These are phyloP conservation scores for Ailurus styani DNA, from an alignment of 2,113 vertebrate genomes.

Conservation along the genomic window DNA sequence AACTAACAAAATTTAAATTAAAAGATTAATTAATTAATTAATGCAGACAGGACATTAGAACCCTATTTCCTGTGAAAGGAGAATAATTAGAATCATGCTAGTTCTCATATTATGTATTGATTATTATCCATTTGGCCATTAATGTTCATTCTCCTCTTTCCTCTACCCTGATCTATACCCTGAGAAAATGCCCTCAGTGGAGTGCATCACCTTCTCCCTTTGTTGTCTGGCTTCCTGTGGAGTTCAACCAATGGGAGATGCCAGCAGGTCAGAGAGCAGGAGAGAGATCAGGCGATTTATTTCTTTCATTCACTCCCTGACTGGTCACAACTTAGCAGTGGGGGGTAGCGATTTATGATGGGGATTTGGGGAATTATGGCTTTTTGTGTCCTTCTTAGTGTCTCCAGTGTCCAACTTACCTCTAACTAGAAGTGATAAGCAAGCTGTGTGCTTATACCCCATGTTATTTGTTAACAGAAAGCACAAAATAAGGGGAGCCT, in stretches of 20 bases:
- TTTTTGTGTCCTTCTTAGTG: neutral
- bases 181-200: neutral
- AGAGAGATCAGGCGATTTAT: neutral
- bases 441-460: neutral
- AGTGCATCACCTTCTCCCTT: neutral
- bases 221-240: neutral
- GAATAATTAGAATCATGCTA: neutral
- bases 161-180: no score
- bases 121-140: neutral
- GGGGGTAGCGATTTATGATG: neutral
- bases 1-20: neutral
- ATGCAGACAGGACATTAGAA: neutral
- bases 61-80: neutral
- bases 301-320: neutral
- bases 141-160: neutral
- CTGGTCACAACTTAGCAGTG: neutral
- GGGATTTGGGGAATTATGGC: neutral
- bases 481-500: neutral
- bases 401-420: neutral
- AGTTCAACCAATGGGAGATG: neutral
- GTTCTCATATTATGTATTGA: neutral
- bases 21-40: neutral
- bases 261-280: neutral
- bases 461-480: neutral
- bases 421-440: neutral